Percentiles rank a stretch among this genome's conserved stretches.
Evolutionary conservation across 2,797 vertebrate genomes (phyloP).

Genomic region (Iguana delicatissima): DNA sequence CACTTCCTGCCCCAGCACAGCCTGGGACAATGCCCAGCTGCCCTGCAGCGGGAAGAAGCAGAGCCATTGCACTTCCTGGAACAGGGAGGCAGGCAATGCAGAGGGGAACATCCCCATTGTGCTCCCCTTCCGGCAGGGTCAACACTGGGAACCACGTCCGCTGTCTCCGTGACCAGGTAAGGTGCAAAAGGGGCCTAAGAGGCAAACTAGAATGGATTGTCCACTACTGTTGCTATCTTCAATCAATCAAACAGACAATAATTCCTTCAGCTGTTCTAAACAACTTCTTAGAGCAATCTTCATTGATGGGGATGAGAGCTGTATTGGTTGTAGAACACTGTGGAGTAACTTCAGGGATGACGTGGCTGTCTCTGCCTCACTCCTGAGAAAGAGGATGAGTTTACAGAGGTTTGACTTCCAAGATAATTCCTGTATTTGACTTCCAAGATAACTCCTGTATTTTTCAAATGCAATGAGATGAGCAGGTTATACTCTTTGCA

Average conservation of each 20-base stretch:
- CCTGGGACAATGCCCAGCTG: too few species aligned
- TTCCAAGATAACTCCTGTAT: not conserved
- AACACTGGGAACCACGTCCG: too few species aligned
- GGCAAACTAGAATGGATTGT: not conserved
- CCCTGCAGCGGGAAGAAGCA: too few species aligned
- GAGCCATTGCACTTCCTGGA: too few species aligned
- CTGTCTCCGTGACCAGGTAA: too few species aligned
- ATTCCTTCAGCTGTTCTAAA: not conserved
- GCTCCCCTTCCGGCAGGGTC: too few species aligned
- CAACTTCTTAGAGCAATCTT: not conserved
- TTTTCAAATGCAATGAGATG: slow-evolving; percentile 20
- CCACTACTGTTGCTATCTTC: not conserved
- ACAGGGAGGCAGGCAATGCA: too few species aligned
- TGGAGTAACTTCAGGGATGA: not conserved
- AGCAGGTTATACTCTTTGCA: not conserved
- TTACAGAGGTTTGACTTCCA: not conserved
- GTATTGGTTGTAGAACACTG: not conserved
- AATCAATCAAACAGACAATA: not conserved
- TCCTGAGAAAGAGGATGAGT: not conserved
- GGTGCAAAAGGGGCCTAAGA: not conserved
- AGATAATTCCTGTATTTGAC: not conserved
- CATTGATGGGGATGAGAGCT: not conserved
- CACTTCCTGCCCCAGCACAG: too few species aligned
- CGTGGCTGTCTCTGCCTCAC: not conserved
- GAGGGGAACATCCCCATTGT: too few species aligned